Evolutionary conservation across 1,140 invertebrate genomes (phyloP), one percentile per base, ranked within the genome.

Genomic region (Ptiloglossa arizonensis): DNA sequence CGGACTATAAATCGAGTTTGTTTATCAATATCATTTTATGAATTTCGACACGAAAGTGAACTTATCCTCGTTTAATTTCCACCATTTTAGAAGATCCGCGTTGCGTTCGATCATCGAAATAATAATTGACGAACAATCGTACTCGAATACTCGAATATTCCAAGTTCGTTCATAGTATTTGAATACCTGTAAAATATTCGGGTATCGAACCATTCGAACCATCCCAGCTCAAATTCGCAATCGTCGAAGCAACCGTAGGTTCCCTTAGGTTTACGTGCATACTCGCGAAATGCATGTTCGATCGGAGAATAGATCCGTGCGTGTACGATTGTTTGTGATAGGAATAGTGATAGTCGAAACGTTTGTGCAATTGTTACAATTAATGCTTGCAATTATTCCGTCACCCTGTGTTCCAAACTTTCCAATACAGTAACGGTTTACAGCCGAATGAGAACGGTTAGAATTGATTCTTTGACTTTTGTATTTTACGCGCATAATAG

Each of bases 341-440:
- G 60, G 19, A 13, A 27, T 64, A 73, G 46, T n/a, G 70, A 64
- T 68, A 69, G 32, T 50, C 38, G 11, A 76, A 69, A 69, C 73
- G 27, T 76, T 82, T 72, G 80, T 83, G 80, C 81, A 82, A 83
- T 82, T 50, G 56, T 57, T 82, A 71, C 72, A 75, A 56, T 59
- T 73, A 73, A 82, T 64, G n/a, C 22, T 54, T 32, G 50, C 27
- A 54, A 56, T 6, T 38, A 54, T 82, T 60, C 41, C 81, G 38
- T 29, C 27, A 48, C 32, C 56, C 22, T 44, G 38, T 63, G 38
- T 44, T 15, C 60, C 29, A 19, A 48, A 72, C 32, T 29, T 46
- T 27, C 5, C 56, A 6, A 2, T 27, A 3, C 19, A 50, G 1
- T 1, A 1, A 11, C 22, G 24, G 27, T 35, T 1, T 6, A 9